Evolutionary conservation across 2,888 invertebrate species (phyloP), one percentile per base, ranked within the genome.

Genomic region (Scaptomyza polygonia): DNA sequence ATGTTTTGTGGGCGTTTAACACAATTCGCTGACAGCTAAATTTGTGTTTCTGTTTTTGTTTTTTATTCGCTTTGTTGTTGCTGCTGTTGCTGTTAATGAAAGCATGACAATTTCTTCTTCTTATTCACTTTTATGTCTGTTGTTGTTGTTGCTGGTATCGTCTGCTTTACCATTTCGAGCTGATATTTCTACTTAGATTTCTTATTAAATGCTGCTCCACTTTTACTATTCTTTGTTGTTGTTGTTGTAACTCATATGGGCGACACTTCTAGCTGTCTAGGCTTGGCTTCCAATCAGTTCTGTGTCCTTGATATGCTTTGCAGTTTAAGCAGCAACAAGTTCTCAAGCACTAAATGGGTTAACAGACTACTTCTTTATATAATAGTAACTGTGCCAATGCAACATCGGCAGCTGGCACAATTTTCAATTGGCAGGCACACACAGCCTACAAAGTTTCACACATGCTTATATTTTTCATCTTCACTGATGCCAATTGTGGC

Each of bases 91-190:
- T 85, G 85, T 65, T 75, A 86, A 87, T 87, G 88, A 81, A 87
- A 87, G 86, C 86, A 87, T 87, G 76, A 87, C 83, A 83, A 69
- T 81, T 72, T 76, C 51, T 75, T 79, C 52, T 78, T 79, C 52
- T 78, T 80, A 83, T 83, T 80, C 72, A 82, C 83, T 72, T 74
- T 69, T 74, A 76, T 72, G 58, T 67, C 48, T 43, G 36, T 39
- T 43, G 21, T 48, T 47, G 9, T 44, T 49, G 29, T 53, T 69
- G 45, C 51, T 64, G 51, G 39, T 53, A 52, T 77, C 76, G 78
- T 75, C 65, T 77, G 58, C 65, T 77, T 78, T 77, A 77, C 67
- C 66, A 78, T 77, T 70, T 73, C 56, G 32, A 75, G 68, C 44
- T 36, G 34, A 27, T 67, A 49, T 66, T 82, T 78, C 82, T 78